Percentiles rank a stretch among this genome's conserved stretches.
Evolutionary conservation across 2,797 vertebrate genomes (phyloP).

Genomic region (Chromis chromis): DNA sequence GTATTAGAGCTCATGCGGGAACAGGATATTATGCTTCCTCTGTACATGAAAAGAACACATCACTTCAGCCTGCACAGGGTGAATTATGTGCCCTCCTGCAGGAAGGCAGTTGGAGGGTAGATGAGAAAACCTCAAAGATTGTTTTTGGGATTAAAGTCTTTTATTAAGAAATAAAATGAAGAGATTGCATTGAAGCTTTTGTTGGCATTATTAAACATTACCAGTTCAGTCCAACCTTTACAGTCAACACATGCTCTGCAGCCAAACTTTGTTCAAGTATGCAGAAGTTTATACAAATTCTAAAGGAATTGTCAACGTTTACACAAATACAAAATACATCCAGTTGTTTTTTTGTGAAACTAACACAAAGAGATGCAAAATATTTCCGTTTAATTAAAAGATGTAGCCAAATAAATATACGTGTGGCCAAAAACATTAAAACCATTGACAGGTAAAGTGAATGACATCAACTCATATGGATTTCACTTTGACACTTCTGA

Average conservation of each 20-base stretch:
- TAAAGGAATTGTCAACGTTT: background rate
- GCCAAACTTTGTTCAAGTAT: background rate
- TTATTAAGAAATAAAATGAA: slow-evolving; percentile 6
- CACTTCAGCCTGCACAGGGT: slow-evolving; percentile 67
- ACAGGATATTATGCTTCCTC: slow-evolving; percentile 86
- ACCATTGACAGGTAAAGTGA: too few relatives aligned
- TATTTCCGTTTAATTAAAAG: slow-evolving; percentile 8
- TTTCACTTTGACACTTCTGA: too few relatives aligned
- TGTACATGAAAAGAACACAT: slow-evolving; percentile 81
- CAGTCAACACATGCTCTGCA: background rate
- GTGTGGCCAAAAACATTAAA: too few relatives aligned
- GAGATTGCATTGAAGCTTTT: slow-evolving; percentile 12
- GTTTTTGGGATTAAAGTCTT: slow-evolving; percentile 15
- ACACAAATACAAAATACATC: background rate
- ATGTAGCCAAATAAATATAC: too few relatives aligned
- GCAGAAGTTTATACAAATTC: slow-evolving; percentile 1
- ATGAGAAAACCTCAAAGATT: slow-evolving; percentile 33
- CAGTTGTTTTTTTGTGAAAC: background rate
- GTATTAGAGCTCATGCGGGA: slow-evolving; percentile 72
- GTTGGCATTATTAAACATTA: slow-evolving; percentile 4
- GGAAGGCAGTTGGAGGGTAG: slow-evolving; percentile 14
- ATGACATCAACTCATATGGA: too few relatives aligned
- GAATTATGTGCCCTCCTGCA: slow-evolving; percentile 63
- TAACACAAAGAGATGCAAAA: background rate
- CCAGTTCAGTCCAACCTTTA: slow-evolving; percentile 9